Conservation (phyloP, 2,797 vertebrate genomes). For the Scleropages formosus region DNA sequence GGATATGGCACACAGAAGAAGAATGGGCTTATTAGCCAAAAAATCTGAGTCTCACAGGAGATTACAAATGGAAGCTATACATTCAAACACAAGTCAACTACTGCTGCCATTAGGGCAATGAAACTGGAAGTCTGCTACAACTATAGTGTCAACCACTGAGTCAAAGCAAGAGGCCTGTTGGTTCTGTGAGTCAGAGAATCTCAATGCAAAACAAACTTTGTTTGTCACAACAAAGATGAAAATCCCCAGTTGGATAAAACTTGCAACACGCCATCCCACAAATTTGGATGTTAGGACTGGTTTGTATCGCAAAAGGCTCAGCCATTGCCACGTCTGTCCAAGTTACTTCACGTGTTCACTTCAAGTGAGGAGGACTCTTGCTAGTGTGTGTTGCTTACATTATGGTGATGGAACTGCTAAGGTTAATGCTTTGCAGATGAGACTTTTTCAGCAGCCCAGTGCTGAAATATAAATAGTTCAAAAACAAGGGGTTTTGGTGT, state of each 20-base stretch:
- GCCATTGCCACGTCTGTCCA: not conserved
- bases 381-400: conserved; percentile 57
- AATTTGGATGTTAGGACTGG: conserved; percentile 31
- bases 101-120: too few relatives aligned
- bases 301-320: not conserved
- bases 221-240: not conserved
- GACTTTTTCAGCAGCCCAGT: conserved; percentile 37
- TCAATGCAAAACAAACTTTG: too few relatives aligned
- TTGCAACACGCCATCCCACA: not conserved
- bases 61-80: too few relatives aligned
- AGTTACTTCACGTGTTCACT: conserved; percentile 49
- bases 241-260: not conserved
- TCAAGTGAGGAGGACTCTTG: conserved; percentile 44
- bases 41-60: too few relatives aligned
- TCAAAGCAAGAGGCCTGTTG: too few relatives aligned
- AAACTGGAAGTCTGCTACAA: too few relatives aligned
- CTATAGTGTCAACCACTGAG: too few relatives aligned
- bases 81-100: too few relatives aligned
- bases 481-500: conserved; percentile 39
- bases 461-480: conserved; percentile 42
- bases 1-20: too few relatives aligned
- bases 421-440: conserved; percentile 69
- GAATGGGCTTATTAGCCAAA: too few relatives aligned
- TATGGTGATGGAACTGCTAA: conserved; percentile 52
- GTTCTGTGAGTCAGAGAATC: too few relatives aligned